Base-by-base conservation (phyloP, 37 sponge, comb jelly and placozoan genomes). In the Eunapius fragilis region DNA sequence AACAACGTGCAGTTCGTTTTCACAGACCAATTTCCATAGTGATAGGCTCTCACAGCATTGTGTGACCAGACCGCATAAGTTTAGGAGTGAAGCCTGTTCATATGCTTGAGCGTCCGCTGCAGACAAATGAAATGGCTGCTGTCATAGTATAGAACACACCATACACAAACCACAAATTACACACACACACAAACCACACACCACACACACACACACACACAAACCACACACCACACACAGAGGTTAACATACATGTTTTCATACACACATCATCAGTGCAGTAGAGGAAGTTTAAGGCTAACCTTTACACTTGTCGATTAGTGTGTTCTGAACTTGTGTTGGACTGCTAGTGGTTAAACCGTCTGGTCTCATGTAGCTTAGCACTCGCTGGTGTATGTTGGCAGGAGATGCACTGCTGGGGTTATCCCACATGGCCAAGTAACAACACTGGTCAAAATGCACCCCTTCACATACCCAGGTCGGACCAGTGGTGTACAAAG, bases 1-100 rank as follows among this genome's bases (percentile, higher is more conserved):
- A 0, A 88, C 71, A 34, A 89, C 82, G 31, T 80, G 74, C 31
- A 97, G 67, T 74, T 94, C 85, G 75, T 90, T 38, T 67, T 97
- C 96, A 88, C 96, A 95, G 37, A 97, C 71, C 34, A 96, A 78
- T 73, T 90, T 93, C 98, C 98, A 97, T 78, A 97, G 86, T 48
- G 92, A 91, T 75, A 95, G 83, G 79, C 85, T 90, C 67, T 97
- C 98, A 73, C 85, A 90, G 76, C 94, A 89, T 67, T 38, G 83
- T 13, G 82, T 76, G 28, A 95, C 85, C 76, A 97, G 88, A 69
- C 37, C 84, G 82, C 85, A 75, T 26, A 97, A 45, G 31, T 79
- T 69, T n/a, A 82, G 77, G 14, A 93, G 76, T 3, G 96, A 93
- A 58, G 81, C 72, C 13, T 77, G 83, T 70, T 97, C 98, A 48